Base-by-base conservation (phyloP, 1,140 invertebrate species). In the Berghia stephanieae region DNA sequence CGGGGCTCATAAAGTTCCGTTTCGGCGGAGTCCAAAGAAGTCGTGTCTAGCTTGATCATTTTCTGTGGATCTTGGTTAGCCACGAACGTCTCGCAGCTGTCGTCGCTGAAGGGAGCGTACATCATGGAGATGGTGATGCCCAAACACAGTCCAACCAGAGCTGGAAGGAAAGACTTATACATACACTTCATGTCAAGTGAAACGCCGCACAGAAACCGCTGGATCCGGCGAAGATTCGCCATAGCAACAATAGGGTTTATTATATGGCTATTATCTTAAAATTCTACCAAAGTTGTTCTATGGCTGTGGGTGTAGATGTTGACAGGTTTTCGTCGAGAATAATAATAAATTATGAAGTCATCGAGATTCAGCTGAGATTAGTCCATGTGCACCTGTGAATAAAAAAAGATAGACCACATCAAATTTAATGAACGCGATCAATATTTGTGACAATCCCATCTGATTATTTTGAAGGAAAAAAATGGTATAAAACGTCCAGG, bases 91-190 rank as follows among this genome's bases (percentile, higher is more conserved):
- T 86, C 83, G 79, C 87, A 86, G 46, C 82, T 83, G 70, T 88
- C 84, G 18, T 87, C 86, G n/a, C 86, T 80, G 79, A 85, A 86
- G 10, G 87, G 87, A 18, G 81, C 83, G 70, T 84, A 80, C 80
- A 86, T 85, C 80, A 88, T 83, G 73, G 85, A 85, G 24, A 88
- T 76, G 1, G 84, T 81, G 40, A 87, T 83, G 2, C 87, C 87
- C 31, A 88, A 73, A 72, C 83, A 84, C n/a, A 87, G 77, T 8
- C 87, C 87, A 36, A 87, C 75, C 21, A 86, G 36, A 24, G 82
- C 78, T 18, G 86, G 84, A 5, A 86, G 24, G 44, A 85, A 75
- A 0, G 80, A 77, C 21, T 79, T 71, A 4, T 60, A 76, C 42
- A 80, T 43, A 38, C 80, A 79, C 42, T 67, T 78, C 42, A 46